Evolutionary conservation across 2,113 vertebrate genomes (phyloP).

Genomic region (Aptenodytes patagonicus): DNA sequence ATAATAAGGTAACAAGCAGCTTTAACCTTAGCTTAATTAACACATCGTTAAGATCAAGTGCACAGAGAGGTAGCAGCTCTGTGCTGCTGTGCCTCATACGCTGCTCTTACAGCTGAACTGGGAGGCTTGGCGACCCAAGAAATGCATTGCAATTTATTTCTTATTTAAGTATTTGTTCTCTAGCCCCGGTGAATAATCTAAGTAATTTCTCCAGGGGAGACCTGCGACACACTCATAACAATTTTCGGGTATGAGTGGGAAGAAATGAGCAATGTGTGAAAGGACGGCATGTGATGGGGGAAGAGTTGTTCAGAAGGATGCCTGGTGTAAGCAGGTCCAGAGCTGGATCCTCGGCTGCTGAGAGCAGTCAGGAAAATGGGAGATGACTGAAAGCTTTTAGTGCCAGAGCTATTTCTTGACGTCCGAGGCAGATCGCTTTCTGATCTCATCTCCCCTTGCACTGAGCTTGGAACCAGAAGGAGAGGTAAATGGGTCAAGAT

Average conservation of each 20-base stretch:
- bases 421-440: slow-evolving; percentile 43
- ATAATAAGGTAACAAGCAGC: slow-evolving; percentile 16
- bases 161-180: slow-evolving; percentile 30
- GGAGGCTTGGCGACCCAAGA: neutral
- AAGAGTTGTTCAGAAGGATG: neutral
- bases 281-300: neutral
- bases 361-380: slow-evolving; percentile 59
- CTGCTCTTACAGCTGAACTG: neutral
- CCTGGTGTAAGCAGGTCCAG: neutral
- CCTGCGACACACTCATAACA: neutral
- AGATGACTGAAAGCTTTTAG: slow-evolving; percentile 64
- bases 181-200: neutral
- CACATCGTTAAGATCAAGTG: slow-evolving; percentile 28
- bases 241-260: slow-evolving; percentile 11
- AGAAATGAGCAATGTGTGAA: slow-evolving; percentile 13
- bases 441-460: slow-evolving; percentile 59
- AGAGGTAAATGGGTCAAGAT: slow-evolving; percentile 66
- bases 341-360: slow-evolving; percentile 1
- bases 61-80: neutral
- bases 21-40: slow-evolving; percentile 57
- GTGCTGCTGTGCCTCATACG: neutral
- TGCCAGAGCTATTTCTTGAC: slow-evolving; percentile 60
- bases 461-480: slow-evolving; percentile 56
- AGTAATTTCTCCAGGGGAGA: slow-evolving; percentile 15
- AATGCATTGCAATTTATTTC: slow-evolving; percentile 10